Evolutionary conservation across 2,888 invertebrate genomes (phyloP).

Genomic region (Mesoligia furuncula): DNA sequence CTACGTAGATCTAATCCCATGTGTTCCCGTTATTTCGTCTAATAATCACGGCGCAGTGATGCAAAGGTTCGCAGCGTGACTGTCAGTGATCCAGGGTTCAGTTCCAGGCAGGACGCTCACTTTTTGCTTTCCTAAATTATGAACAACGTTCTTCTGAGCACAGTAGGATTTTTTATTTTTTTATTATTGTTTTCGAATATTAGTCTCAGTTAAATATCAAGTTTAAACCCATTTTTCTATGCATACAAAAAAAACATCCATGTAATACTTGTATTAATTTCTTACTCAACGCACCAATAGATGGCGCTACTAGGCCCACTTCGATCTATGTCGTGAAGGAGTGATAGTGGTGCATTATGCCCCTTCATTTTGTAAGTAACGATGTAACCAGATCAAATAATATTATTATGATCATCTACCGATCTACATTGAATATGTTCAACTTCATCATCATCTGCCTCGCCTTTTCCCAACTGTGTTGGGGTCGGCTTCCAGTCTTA

Average conservation of each 20-base stretch:
- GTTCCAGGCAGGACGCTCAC: background rate
- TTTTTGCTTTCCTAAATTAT: background rate
- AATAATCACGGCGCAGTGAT: no score
- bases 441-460: background rate
- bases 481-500: no score
- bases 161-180: no score
- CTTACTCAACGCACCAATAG: constrained; percentile 27
- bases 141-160: background rate
- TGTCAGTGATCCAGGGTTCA: background rate
- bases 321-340: background rate
- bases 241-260: no score
- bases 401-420: background rate
- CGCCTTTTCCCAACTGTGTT: no score
- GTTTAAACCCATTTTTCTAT: background rate
- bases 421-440: background rate
- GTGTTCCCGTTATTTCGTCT: background rate
- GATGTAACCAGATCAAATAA: background rate
- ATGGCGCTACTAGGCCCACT: constrained; percentile 51
- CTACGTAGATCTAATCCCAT: background rate
- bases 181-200: no score
- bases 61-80: background rate
- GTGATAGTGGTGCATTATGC: background rate
- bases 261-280: background rate
- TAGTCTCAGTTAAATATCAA: background rate
- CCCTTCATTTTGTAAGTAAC: no score